Percentiles rank a stretch among this genome's conserved stretches.
Conservation (phyloP, 2,113 vertebrate genomes). For the Xenopus tropicalis region DNA sequence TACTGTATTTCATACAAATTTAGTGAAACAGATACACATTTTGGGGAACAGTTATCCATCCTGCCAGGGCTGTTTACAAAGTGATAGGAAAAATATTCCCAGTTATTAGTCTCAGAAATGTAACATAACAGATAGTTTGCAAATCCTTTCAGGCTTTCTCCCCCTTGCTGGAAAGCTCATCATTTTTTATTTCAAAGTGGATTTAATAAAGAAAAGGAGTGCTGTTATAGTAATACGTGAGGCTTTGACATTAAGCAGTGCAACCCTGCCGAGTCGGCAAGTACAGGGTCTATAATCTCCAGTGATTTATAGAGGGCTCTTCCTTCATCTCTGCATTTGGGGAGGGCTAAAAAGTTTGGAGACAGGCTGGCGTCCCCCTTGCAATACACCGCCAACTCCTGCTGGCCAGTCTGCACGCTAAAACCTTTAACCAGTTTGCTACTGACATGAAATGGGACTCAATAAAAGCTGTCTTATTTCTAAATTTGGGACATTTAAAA, state of each 20-base stretch:
- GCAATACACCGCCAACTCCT: constrained; percentile 74
- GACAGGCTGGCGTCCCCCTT: constrained; percentile 92
- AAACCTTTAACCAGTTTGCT: constrained; percentile 70
- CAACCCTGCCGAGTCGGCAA: constrained; percentile 80
- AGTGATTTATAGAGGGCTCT: constrained; percentile 95
- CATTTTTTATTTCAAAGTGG: constrained; percentile 79
- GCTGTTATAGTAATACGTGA: constrained; percentile 88
- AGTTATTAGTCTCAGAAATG: constrained; percentile 80
- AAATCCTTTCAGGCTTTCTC: constrained; percentile 78
- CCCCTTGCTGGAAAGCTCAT: constrained; percentile 81
- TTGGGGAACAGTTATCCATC: constrained; percentile 56
- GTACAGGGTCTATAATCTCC: constrained; percentile 96
- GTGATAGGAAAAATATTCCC: constrained; percentile 69
- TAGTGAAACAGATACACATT: constrained; percentile 46
- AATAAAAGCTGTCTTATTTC: constrained; percentile 61
- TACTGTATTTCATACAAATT: too few relatives aligned
- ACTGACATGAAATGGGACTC: constrained; percentile 48
- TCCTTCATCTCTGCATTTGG: constrained; percentile 82
- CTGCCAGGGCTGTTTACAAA: constrained; percentile 61
- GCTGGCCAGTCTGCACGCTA: constrained; percentile 66
- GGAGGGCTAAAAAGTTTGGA: constrained; percentile 92
- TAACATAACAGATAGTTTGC: constrained; percentile 83
- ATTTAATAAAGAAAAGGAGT: constrained; percentile 87
- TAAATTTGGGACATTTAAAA: constrained; percentile 50
- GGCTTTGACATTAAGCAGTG: constrained; percentile 94